phyloP scores from a whole-genome alignment of 2,797 vertebrate genomes.

The Coluber constrictor region DNA sequence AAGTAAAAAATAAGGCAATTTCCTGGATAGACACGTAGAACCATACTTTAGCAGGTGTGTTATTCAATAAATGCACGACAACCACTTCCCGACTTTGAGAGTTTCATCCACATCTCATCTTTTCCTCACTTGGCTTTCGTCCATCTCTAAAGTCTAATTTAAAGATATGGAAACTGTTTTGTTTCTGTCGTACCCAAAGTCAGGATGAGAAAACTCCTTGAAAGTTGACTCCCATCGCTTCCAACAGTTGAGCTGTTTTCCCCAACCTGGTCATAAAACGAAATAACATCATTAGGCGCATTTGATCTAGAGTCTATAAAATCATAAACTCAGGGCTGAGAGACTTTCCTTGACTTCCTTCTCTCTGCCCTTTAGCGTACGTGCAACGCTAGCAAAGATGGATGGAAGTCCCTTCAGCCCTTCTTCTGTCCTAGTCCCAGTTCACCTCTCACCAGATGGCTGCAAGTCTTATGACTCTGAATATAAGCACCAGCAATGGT shows the following conservation, averaged over 20 bases:
- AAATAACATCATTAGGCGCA: neutral
- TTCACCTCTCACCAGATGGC: neutral
- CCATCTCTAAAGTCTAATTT: neutral
- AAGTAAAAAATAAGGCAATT: neutral
- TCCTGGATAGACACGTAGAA: neutral
- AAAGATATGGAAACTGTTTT: neutral
- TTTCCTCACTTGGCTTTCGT: neutral
- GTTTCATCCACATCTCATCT: neutral
- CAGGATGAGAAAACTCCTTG: neutral
- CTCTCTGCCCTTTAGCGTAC: neutral
- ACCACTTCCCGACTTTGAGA: neutral
- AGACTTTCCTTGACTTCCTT: conserved; percentile 4
- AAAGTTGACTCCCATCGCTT: too few species aligned
- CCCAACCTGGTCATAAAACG: neutral
- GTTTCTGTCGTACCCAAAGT: neutral
- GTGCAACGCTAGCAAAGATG: neutral
- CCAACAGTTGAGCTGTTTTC: neutral
- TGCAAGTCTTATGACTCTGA: neutral
- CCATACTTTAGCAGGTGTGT: neutral
- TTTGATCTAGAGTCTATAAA: neutral
- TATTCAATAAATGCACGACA: neutral
- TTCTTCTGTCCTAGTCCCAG: conserved; percentile 28
- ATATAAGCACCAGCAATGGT: conserved; percentile 25
- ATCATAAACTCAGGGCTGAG: neutral
- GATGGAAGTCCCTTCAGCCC: neutral